Evolutionary conservation across 1,140 invertebrate genomes (phyloP).

Genomic region (Microvelia longipes): DNA sequence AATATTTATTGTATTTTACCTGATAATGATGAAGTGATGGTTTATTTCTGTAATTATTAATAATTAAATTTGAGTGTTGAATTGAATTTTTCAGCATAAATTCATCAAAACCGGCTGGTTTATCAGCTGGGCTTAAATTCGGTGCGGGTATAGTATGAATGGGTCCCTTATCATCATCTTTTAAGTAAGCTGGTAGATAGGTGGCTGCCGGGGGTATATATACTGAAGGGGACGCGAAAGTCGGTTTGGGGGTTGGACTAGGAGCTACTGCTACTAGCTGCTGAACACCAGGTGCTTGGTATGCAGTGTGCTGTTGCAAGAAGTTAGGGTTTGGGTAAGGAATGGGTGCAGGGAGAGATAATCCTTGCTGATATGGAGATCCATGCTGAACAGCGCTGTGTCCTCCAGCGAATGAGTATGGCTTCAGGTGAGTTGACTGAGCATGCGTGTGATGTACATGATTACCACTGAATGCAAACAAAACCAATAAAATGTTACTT

Average conservation of each 20-base stretch:
- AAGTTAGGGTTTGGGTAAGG: constrained; percentile 2
- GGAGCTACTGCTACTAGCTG: not conserved
- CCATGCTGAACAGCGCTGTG: not conserved
- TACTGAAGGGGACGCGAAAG: constrained; percentile 6
- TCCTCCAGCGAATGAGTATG: too few relatives aligned
- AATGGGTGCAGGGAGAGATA: not conserved
- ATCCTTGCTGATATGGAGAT: not conserved
- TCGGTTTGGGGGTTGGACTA: constrained; percentile 1
- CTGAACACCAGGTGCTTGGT: constrained; percentile 2
- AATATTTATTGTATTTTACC: too few relatives aligned
- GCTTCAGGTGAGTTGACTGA: not conserved
- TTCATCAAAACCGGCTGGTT: constrained; percentile 9
- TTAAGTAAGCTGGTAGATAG: constrained; percentile 7
- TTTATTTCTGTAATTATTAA: not conserved
- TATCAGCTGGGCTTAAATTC: constrained; percentile 40
- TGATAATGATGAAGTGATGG: not conserved
- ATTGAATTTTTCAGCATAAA: not conserved
- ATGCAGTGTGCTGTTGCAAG: not conserved
- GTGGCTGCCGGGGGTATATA: not conserved
- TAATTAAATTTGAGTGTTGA: not conserved
- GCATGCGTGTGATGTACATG: not conserved
- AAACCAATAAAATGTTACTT: too few relatives aligned
- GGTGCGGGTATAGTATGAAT: constrained; percentile 70
- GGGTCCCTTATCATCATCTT: constrained; percentile 42
- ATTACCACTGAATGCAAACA: too few relatives aligned